These are phyloP conservation scores for Himalopsyche kuldschensis DNA, from an alignment of 2,888 invertebrate genomes.

Conservation along the genomic window DNA sequence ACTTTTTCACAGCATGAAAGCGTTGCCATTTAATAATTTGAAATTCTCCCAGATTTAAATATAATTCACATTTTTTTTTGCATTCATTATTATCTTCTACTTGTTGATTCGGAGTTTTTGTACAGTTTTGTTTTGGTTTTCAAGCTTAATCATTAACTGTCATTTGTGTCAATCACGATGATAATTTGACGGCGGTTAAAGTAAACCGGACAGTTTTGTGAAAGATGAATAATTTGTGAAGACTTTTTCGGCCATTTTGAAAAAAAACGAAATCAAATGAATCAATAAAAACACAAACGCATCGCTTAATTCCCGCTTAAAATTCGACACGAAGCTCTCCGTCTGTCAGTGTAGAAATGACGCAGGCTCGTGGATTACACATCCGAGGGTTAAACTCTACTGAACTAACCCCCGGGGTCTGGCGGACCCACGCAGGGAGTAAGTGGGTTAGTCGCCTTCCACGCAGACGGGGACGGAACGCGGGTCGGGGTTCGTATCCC, in stretches of 20 bases:
- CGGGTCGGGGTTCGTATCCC: slow-evolving; percentile 24
- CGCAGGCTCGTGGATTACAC: background rate
- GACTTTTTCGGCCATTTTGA: background rate
- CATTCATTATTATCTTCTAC: too few relatives aligned
- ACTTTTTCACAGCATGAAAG: too few relatives aligned
- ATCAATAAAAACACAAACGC: slow-evolving; percentile 29
- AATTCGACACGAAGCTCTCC: slow-evolving; percentile 34
- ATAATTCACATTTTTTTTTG: too few relatives aligned
- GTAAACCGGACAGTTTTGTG: too few relatives aligned
- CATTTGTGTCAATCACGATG: too few relatives aligned
- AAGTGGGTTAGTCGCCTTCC: slow-evolving; percentile 38
- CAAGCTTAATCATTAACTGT: too few relatives aligned
- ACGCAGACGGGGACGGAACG: slow-evolving; percentile 20
- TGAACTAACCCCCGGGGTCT: slow-evolving; percentile 23
- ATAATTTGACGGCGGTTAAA: too few relatives aligned
- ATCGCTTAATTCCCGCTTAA: slow-evolving; percentile 31
- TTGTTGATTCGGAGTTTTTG: too few relatives aligned
- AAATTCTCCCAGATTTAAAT: too few relatives aligned
- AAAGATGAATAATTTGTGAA: too few relatives aligned
- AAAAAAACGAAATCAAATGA: slow-evolving; percentile 22
- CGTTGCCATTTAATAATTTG: too few relatives aligned
- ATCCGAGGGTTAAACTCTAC: background rate
- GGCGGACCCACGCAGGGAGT: slow-evolving; percentile 17
- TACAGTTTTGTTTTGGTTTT: too few relatives aligned
- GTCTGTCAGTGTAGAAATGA: slow-evolving; percentile 22